Percentiles rank a stretch among this genome's conserved stretches.
Evolutionary conservation across 2,113 vertebrate species (phyloP).

Genomic region (Lagopus muta): DNA sequence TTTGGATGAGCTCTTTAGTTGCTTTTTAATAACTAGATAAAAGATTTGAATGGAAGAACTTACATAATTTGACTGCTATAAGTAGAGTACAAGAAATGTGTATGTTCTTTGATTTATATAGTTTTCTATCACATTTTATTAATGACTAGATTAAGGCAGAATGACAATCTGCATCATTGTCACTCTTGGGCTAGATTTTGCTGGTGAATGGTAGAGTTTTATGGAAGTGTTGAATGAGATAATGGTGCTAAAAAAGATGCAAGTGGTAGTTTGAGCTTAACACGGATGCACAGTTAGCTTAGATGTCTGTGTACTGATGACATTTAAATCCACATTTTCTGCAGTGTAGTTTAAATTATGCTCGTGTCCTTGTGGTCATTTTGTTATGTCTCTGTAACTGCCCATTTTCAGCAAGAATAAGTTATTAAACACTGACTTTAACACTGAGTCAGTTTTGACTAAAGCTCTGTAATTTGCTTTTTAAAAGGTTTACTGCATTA

Average conservation of each 20-base stretch:
- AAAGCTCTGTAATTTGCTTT: constrained; percentile 36
- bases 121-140: neutral
- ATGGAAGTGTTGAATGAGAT: neutral
- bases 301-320: neutral
- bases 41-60: neutral
- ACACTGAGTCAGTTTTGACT: constrained; percentile 44
- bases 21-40: neutral
- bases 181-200: constrained; percentile 1
- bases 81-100: accelerated
- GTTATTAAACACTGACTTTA: neutral
- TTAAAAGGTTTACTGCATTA: constrained; percentile 32
- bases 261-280: neutral
- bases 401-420: constrained; percentile 4
- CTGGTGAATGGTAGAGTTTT: neutral
- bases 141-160: neutral
- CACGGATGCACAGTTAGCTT: neutral
- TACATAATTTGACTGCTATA: neutral
- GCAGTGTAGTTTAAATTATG: constrained; percentile 10
- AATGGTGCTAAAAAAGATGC: neutral
- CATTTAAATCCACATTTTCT: constrained; percentile 38
- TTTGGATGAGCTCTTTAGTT: neutral
- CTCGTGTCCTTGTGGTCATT: constrained; percentile 1
- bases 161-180: neutral
- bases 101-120: neutral
- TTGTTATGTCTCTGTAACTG: constrained; percentile 31